Evolutionary conservation across 2,888 invertebrate genomes (phyloP), one percentile per base, ranked within the genome.

Genomic region (Biston stratarius): DNA sequence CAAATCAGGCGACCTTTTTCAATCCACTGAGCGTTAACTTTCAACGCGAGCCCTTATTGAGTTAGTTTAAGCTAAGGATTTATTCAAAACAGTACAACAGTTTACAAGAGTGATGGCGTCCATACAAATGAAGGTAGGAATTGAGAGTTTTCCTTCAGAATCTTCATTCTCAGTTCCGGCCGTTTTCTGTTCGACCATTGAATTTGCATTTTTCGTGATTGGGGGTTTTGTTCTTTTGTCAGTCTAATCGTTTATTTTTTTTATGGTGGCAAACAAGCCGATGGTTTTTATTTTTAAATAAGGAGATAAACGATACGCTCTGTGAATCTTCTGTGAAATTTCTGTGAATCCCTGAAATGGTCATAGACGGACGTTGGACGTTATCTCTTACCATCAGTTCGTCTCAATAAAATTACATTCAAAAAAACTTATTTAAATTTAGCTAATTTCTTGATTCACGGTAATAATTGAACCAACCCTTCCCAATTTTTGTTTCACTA

Each of bases 1-100:
- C 83, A 88, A 90, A 90, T 90, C 74, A 83, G 76, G 77, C 84
- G 85, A 86, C 88, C 89, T 89, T 88, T 90, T 89, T 87, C 87
- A 88, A 88, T 90, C 85, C 86, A 86, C 79, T 84, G 63, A 60
- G 67, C 63, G 83, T 87, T 88, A 86, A 85, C 85, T 84, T 80
- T 80, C 86, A 86, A 87, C 86, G 85, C 86, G 84, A 47, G 49
- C 56, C 38, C 63, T 68, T 88, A 90, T 89, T 89, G 85, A 88
- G 88, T 89, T 89, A 90, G 86, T 89, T 89, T 87, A 86, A 86
- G 83, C 80, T 78, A 76, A 82, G 84, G 89, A 89, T 90, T 90
- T 90, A 90, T 90, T 89, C 86, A 87, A 90, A 90, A 86, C 84
- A 89, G 86, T 81, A 87, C 83, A 81, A 81, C 79, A 84, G 81